Percentiles rank a stretch among this genome's conserved stretches.
phyloP scores from a whole-genome alignment of 1,140 invertebrate species.

The Drosophila subpulchrella region DNA sequence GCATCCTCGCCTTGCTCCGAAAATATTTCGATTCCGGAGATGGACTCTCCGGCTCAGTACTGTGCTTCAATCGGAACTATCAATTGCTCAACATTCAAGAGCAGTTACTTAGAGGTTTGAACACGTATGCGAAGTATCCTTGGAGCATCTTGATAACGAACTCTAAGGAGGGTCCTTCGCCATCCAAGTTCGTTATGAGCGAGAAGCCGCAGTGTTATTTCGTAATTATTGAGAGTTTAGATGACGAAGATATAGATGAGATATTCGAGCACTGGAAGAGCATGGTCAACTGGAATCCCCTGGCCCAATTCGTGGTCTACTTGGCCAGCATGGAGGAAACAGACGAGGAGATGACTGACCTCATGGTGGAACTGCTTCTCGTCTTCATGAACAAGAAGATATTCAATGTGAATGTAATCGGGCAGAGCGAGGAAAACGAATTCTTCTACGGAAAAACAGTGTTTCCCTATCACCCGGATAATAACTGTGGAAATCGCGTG shows the following conservation, averaged over 20 bases:
- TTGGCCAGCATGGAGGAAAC: conserved; percentile 72
- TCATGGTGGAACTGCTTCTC: conserved; percentile 73
- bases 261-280: conserved; percentile 60
- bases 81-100: conserved; percentile 44
- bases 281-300: conserved; percentile 77
- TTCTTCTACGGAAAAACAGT: conserved; percentile 68
- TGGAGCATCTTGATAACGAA: conserved; percentile 63
- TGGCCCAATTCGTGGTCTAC: conserved; percentile 78
- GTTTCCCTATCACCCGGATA: conserved; percentile 80
- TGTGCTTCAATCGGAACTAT: conserved; percentile 61
- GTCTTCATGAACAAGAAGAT: conserved; percentile 78
- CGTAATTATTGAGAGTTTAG: conserved; percentile 62
- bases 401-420: conserved; percentile 78
- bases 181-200: conserved; percentile 24
- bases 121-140: conserved; percentile 24
- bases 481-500: conserved; percentile 80
- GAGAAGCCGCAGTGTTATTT: conserved; percentile 81
- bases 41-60: conserved; percentile 60
- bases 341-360: conserved; percentile 78
- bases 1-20: conserved; percentile 61
- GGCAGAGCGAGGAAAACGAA: conserved; percentile 69
- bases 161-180: not conserved
- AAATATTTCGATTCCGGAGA: conserved; percentile 76
- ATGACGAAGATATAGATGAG: conserved; percentile 75
- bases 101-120: conserved; percentile 47